phyloP scores from a whole-genome alignment of 2,113 vertebrate species.

The Dunckerocampus dactyliophorus region DNA sequence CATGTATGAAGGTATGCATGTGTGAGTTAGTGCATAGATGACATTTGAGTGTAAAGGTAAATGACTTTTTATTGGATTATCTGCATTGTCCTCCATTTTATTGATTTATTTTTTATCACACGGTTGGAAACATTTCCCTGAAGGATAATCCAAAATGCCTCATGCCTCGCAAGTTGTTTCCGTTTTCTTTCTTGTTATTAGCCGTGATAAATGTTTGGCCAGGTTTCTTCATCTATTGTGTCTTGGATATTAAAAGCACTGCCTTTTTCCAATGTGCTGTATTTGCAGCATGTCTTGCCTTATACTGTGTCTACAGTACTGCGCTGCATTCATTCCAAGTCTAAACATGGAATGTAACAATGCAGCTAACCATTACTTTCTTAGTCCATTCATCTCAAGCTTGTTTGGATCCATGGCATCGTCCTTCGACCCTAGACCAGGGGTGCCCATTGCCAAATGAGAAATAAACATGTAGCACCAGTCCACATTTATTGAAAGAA shows the following conservation, averaged over 20 bases:
- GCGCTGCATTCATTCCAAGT: too few relatives aligned
- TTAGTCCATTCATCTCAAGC: too few relatives aligned
- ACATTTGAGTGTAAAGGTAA: slow-evolving; percentile 39
- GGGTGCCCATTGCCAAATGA: too few relatives aligned
- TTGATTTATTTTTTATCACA: slow-evolving; percentile 32
- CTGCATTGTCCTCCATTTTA: slow-evolving; percentile 38
- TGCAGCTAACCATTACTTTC: too few relatives aligned
- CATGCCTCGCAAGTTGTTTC: slow-evolving; percentile 22
- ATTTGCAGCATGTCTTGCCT: too few relatives aligned
- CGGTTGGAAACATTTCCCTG: slow-evolving; percentile 34
- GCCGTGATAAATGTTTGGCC: slow-evolving; percentile 25
- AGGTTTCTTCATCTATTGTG: slow-evolving; percentile 10
- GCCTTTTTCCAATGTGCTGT: too few relatives aligned
- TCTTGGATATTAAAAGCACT: neutral
- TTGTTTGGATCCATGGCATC: too few relatives aligned
- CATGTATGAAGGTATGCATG: slow-evolving; percentile 13
- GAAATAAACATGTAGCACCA: too few relatives aligned
- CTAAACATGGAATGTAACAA: too few relatives aligned
- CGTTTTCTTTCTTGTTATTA: slow-evolving; percentile 29
- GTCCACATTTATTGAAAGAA: too few relatives aligned
- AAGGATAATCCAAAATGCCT: slow-evolving; percentile 40
- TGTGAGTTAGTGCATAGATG: slow-evolving; percentile 26
- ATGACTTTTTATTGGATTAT: slow-evolving; percentile 50
- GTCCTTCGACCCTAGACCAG: too few relatives aligned
- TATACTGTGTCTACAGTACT: too few relatives aligned